Base-by-base conservation (phyloP, 2,113 vertebrate species). In the Triplophysa siluroides region DNA sequence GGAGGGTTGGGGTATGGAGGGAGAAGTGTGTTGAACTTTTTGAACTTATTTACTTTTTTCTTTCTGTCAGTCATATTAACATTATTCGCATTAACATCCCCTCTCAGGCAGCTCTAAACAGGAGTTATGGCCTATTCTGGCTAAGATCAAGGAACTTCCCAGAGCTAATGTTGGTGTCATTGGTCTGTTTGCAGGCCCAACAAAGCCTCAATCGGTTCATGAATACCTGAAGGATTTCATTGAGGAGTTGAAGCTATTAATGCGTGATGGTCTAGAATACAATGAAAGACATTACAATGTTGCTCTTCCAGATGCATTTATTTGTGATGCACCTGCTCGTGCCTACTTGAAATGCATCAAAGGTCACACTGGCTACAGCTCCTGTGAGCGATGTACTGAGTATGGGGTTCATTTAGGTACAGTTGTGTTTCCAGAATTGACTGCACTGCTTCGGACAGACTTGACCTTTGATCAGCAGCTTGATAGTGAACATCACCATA, bases 371-470 rank as follows among this genome's bases (percentile, higher is more conserved):
- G 63, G 63, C 63, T 65, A 65, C 33, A 65, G 63, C 33, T 11
- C 8, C 33, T 65, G 29, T 0, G 18, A 65, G 63, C 63, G 18
- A 11, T 65, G 63, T 11, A 65, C 16, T 41, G 29, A 65, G 33
- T 41, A 65, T 65, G 63, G 18, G 29, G 33, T 38, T 38, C 18
- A 65, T 65, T 41, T 65, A 38, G 63, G 63, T 65, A 65, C 29
- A 41, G 63, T 65, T 65, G 33, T 65, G 29, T 65, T 65, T 65
- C 63, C 29, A 38, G 63, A 65, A 63, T 63, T 63, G 61, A 63
- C 61, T 63, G 61, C 63, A 65, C 33, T 16, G 18, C 29, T 65
- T 12, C 63, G 29, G 1, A 41, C 63, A 18, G 29, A 65, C 16
- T 63, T 63, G 24, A 63, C 24, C 61, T 63, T 63, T 63, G 63